Evolutionary conservation across 1,140 invertebrate species (phyloP), one percentile per base, ranked within the genome.

Genomic region (Globodera ellingtonae): DNA sequence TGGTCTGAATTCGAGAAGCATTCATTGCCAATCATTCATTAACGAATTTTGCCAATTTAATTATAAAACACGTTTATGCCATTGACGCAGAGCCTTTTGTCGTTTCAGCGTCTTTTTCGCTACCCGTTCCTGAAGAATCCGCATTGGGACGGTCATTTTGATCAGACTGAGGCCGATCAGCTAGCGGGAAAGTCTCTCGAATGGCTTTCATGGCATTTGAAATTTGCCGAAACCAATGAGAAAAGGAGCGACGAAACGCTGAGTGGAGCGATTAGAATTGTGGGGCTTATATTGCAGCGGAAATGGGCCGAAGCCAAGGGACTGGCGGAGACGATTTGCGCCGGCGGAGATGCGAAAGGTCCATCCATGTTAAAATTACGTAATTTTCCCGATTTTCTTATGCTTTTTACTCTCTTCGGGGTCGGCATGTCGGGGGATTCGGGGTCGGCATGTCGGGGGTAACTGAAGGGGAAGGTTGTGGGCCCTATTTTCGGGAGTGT

Each of bases 61-160:
- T 78, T 4, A 46, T 46, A 5, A 76, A 77, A 75, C 8, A 44
- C 71, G 35, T 35, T 35, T 35, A 35, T 35, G 35, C 35, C 35
- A 35, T 35, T 35, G 35, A 35, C 35, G 35, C 35, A 35, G 35
- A 35, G 35, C 35, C 35, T 35, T 35, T 35, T 35, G 35, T 35
- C 35, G 3, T 77, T 84, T 79, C 73, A 91, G 89, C 90, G 93
- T 21, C 94, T 94, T 91, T 90, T 95, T 1, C 91, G 94, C 78
- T 93, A 96, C 0, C 91, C 91, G 69, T 96, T 92, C 89, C 81
- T 97, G 52, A 92, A 93, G 86, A 95, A 96, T 89, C 92, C 92
- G 4, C 94, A 91, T 89, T 93, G 93, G 90, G 95, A 97, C 90
- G 93, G 94, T 88, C 94, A 96, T 90, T 95, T 95, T 91, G 94